Evolutionary conservation across 2,113 vertebrate genomes (phyloP).

Genomic region (Beaufortia kweichowensis): DNA sequence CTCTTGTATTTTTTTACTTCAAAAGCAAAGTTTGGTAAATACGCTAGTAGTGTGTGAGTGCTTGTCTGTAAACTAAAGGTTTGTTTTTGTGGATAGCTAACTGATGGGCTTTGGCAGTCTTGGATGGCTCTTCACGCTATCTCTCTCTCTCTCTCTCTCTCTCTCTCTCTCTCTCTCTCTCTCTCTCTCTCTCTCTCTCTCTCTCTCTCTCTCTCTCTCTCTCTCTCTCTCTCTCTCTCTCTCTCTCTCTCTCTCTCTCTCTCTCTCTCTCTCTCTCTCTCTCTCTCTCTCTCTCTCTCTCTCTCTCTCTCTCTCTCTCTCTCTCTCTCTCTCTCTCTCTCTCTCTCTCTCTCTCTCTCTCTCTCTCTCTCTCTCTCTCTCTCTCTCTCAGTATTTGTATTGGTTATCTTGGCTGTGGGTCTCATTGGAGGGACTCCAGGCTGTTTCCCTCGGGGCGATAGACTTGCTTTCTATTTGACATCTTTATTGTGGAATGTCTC

Average conservation of each 20-base stretch:
- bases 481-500: slow-evolving; percentile 80
- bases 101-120: slow-evolving; percentile 25
- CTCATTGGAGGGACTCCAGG: slow-evolving; percentile 69
- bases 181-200: too few species aligned
- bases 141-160: too few species aligned
- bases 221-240: background rate
- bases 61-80: slow-evolving; percentile 38
- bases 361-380: background rate
- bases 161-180: too few species aligned
- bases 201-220: too few species aligned
- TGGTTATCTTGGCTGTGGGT: slow-evolving; percentile 66
- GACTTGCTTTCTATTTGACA: slow-evolving; percentile 70
- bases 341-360: background rate
- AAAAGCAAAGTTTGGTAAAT: slow-evolving; percentile 31
- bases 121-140: slow-evolving; percentile 11
- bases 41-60: slow-evolving; percentile 21
- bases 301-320: slow-evolving; percentile 51
- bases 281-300: slow-evolving; percentile 12
- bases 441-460: slow-evolving; percentile 58
- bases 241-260: too few species aligned
- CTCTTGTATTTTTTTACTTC: slow-evolving; percentile 45
- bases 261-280: background rate
- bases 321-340: slow-evolving; percentile 4
- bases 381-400: slow-evolving; percentile 52
- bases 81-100: slow-evolving; percentile 27